Evolutionary conservation across 2,888 invertebrate genomes (phyloP).

Genomic region (Tipula unca): DNA sequence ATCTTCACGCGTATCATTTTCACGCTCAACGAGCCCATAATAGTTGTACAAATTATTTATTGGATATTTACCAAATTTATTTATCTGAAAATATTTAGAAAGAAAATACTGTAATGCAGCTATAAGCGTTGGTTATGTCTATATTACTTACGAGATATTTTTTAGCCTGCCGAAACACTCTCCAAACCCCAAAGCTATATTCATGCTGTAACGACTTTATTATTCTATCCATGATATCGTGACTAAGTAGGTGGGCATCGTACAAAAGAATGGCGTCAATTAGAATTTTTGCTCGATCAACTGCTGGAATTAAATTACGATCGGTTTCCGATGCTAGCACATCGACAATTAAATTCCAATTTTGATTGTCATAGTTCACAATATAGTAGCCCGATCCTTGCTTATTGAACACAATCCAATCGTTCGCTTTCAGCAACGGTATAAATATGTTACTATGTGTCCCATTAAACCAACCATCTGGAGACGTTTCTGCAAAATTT

Average conservation of each 20-base stretch:
- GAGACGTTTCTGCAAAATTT: neutral
- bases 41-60: neutral
- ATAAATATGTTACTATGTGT: neutral
- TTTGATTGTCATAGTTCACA: constrained; percentile 58
- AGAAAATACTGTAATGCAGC: too few species aligned
- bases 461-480: neutral
- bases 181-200: neutral
- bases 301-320: neutral
- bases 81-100: neutral
- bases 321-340: neutral
- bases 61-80: neutral
- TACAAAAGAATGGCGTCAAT: neutral
- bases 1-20: neutral
- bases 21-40: neutral
- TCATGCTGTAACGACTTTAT: neutral
- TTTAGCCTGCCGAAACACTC: neutral
- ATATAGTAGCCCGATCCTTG: constrained; percentile 46
- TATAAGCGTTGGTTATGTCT: too few species aligned
- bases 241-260: neutral
- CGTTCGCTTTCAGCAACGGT: constrained; percentile 15
- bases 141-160: too few species aligned
- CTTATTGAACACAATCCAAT: constrained; percentile 39
- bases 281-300: neutral
- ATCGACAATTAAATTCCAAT: constrained; percentile 46
- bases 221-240: neutral